These are phyloP conservation scores for Poecilia latipinna DNA, from an alignment of 2,113 vertebrate species.

Conservation along the genomic window DNA sequence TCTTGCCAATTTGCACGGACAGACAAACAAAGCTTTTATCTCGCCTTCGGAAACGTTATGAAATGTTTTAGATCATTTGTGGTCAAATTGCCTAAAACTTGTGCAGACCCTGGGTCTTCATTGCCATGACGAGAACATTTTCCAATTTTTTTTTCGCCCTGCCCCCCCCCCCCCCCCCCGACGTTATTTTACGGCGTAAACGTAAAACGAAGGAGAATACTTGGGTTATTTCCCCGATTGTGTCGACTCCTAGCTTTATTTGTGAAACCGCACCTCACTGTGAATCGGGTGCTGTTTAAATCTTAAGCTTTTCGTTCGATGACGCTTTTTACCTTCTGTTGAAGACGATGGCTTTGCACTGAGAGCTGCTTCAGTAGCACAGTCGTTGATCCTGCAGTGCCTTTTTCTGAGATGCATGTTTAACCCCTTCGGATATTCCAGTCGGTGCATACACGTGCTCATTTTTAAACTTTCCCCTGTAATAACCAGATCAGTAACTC, in stretches of 20 bases:
- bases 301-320: constrained; percentile 66
- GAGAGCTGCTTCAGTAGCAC: constrained; percentile 45
- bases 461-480: not conserved
- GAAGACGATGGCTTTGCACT: constrained; percentile 11
- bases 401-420: constrained; percentile 53
- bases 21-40: constrained; percentile 13
- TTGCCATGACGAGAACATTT: not conserved
- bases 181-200: not conserved
- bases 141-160: no score
- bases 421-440: not conserved
- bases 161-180: no score
- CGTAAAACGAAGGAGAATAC: not conserved
- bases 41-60: not conserved
- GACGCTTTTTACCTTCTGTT: constrained; percentile 60
- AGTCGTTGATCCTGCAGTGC: constrained; percentile 68
- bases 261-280: constrained; percentile 73
- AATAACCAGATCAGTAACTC: not conserved
- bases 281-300: constrained; percentile 78
- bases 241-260: constrained; percentile 34
- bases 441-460: not conserved
- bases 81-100: constrained; percentile 30
- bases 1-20: constrained; percentile 4
- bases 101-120: constrained; percentile 19
- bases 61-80: constrained; percentile 13
- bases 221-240: not conserved